Evolutionary conservation across 2,113 vertebrate species (phyloP).

Genomic region (Trachemys scripta): DNA sequence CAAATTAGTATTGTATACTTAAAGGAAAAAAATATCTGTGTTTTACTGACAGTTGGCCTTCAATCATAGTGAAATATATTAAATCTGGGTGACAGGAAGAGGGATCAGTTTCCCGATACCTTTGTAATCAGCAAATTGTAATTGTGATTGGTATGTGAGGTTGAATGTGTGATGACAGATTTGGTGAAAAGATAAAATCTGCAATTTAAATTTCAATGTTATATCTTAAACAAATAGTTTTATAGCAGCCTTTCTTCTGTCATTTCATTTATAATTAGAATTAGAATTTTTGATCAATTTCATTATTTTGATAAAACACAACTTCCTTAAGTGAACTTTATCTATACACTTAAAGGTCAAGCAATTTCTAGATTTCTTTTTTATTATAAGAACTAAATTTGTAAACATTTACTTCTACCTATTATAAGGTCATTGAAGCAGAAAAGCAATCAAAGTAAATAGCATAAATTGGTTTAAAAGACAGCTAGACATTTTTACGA

Average conservation of each 20-base stretch:
- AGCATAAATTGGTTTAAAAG: slow-evolving; percentile 26
- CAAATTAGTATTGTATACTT: neutral
- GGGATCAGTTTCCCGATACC: slow-evolving; percentile 8
- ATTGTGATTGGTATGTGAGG: neutral
- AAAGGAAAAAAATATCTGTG: too few species aligned
- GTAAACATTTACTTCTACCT: neutral
- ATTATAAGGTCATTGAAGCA: slow-evolving; percentile 19
- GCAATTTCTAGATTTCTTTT: neutral
- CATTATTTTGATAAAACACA: neutral
- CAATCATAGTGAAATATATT: slow-evolving; percentile 6
- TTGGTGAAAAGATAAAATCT: slow-evolving; percentile 18
- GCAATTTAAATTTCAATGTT: slow-evolving; percentile 11
- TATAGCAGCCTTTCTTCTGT: neutral
- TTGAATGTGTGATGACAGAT: neutral
- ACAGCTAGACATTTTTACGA: slow-evolving; percentile 15
- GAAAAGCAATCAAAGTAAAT: slow-evolving; percentile 43
- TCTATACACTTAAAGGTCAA: neutral
- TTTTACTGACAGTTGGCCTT: neutral
- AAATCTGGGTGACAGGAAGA: slow-evolving; percentile 23
- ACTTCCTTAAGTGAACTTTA: neutral
- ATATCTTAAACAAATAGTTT: neutral
- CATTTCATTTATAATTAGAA: slow-evolving; percentile 5
- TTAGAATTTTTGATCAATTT: neutral
- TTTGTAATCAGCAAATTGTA: slow-evolving; percentile 27
- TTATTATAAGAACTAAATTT: neutral